Percentiles rank a stretch among this genome's conserved stretches.
These are phyloP conservation scores for Sphinx pinastri DNA, from an alignment of 2,888 invertebrate genomes.

Conservation along the genomic window DNA sequence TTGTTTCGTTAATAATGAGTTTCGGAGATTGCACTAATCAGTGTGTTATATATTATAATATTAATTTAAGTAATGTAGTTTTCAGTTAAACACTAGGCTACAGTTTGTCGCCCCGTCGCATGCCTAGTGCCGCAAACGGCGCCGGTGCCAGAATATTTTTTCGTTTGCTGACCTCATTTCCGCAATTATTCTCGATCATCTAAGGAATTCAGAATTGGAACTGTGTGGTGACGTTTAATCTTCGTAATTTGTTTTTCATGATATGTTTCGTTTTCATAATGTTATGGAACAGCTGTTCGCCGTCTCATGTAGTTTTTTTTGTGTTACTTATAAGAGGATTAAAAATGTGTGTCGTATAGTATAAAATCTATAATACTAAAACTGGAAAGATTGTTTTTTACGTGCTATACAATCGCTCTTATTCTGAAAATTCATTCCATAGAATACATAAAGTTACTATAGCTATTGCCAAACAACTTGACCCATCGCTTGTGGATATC, in stretches of 20 bases:
- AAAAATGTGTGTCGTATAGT: not conserved
- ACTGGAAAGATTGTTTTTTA: no score
- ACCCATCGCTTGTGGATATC: no score
- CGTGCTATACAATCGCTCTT: no score
- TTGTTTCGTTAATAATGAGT: no score
- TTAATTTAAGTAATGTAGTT: not conserved
- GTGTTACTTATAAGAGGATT: not conserved
- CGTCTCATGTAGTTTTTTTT: not conserved
- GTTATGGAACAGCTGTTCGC: not conserved
- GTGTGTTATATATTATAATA: no score
- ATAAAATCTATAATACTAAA: no score
- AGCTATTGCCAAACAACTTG: no score
- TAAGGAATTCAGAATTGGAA: not conserved
- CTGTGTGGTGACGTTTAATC: not conserved
- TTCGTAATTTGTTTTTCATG: conserved; percentile 5
- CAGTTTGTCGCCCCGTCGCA: not conserved
- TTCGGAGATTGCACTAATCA: no score
- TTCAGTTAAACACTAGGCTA: not conserved
- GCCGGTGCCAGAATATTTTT: conserved; percentile 13
- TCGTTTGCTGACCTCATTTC: conserved; percentile 14
- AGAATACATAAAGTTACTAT: no score
- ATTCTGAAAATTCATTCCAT: no score
- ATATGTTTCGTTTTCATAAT: not conserved
- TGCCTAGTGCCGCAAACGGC: not conserved
- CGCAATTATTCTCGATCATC: conserved; percentile 3